A percentile compares a stretch with the other conserved stretches of the same genome.
These are phyloP conservation scores for Diarsia mendica DNA, from an alignment of 2,888 invertebrate species.

Conservation along the genomic window DNA sequence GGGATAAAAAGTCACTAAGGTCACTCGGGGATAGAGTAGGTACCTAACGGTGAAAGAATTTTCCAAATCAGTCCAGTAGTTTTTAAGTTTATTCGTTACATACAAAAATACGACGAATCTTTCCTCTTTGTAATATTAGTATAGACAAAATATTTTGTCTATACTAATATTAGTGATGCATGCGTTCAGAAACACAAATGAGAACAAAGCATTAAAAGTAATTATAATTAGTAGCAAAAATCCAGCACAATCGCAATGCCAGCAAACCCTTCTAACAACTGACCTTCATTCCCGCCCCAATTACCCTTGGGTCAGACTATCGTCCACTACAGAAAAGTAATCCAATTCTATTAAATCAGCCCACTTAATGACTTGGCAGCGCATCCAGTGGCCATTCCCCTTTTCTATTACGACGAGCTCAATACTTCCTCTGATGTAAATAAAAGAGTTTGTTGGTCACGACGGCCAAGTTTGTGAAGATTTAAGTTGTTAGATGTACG, in stretches of 20 bases:
- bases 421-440: constrained; percentile 26
- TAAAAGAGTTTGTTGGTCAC: constrained; percentile 13
- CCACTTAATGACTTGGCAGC: constrained; percentile 50
- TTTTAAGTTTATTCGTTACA: too few species aligned
- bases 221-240: neutral
- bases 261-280: constrained; percentile 1
- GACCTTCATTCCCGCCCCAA: constrained; percentile 5
- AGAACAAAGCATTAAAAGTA: neutral
- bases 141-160: neutral
- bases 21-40: too few species aligned
- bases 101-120: too few species aligned
- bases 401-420: constrained; percentile 24
- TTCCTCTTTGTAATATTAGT: too few species aligned
- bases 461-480: neutral
- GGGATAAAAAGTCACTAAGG: too few species aligned
- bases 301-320: constrained; percentile 25
- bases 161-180: too few species aligned
- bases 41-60: too few species aligned
- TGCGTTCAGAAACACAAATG: neutral
- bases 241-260: neutral
- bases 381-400: constrained; percentile 25
- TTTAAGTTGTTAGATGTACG: neutral
- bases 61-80: too few species aligned
- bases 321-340: constrained; percentile 17
- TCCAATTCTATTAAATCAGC: constrained; percentile 52